Conservation (phyloP, 2,113 vertebrate species). For the Strigops habroptila region DNA sequence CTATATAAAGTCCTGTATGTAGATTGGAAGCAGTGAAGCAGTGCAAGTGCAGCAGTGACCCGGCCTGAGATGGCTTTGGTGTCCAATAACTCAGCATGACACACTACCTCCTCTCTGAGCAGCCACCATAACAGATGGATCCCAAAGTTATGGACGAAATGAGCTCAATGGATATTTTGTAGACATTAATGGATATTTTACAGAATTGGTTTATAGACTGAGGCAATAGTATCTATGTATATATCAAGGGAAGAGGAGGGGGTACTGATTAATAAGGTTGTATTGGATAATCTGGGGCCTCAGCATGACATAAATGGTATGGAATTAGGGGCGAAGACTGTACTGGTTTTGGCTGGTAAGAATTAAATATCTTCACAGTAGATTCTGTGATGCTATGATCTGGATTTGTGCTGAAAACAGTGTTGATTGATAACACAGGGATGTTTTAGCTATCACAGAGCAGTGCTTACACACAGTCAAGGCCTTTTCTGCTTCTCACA, state of each 20-base stretch:
- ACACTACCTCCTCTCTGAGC: background rate
- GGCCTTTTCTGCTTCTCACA: background rate
- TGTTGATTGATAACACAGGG: background rate
- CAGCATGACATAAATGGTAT: background rate
- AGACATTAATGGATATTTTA: background rate
- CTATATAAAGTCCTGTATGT: background rate
- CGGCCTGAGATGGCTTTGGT: background rate
- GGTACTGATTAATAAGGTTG: accelerated
- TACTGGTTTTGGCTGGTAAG: background rate
- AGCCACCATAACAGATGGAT: background rate
- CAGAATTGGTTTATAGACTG: background rate
- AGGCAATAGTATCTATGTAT: background rate
- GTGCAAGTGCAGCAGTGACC: background rate
- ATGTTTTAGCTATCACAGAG: background rate
- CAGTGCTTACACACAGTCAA: background rate
- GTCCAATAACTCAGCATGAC: background rate
- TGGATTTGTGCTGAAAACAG: background rate
- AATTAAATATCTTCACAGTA: background rate
- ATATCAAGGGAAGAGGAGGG: background rate
- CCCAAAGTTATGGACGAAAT: background rate
- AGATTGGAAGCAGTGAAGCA: background rate
- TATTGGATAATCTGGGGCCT: background rate
- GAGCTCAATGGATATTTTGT: background rate
- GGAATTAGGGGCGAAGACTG: background rate
- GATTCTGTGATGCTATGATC: background rate